Base-by-base conservation (phyloP, 2,888 invertebrate species). In the Cerceris rybyensis region DNA sequence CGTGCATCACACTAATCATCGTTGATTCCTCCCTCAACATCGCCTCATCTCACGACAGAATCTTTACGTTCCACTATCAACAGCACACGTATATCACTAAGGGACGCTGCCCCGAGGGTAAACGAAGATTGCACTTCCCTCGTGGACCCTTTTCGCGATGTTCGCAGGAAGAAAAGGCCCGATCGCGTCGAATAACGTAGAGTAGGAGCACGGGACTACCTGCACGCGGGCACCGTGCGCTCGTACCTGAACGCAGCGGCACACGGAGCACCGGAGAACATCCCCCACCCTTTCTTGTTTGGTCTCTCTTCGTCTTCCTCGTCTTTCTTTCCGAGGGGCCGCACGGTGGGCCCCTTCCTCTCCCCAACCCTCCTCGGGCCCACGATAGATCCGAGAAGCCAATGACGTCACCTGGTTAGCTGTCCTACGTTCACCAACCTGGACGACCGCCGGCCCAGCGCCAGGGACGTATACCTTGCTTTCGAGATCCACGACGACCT, bases 161-260 rank as follows among this genome's bases (percentile, higher is more conserved):
- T 28, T 13, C 13, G 39, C 49, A 50, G 52, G 63, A 61, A 41
- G 75, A 14, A 72, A 75, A 55, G 61, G 60, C 67, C 46, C 64
- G 76, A 68, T 50, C 55, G 80, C 68, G 75, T 58, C 68, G 81
- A 63, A 61, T 59, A 79, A 82, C 75, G 76, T 78, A 75, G 72
- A 76, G 81, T 73, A 84, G 77, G 86, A 77, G 70, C 80, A 75
- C 66, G 67, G 78, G 79, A 85, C 83, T 88, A 90, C 88, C 88
- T 87, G 90, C 86, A 87, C 87, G 86, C 87, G 87, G 28, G 88
- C 88, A 85, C 86, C 87, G 86, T 86, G 86, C 87, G 87, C 85
- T 89, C 89, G 89, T 91, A 91, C 90, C 90, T 90, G 89, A 88
- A 86, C 87, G 85, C 88, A 87, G 86, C 88, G 86, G 87, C 90